Evolutionary conservation across 2,888 invertebrate species (phyloP).

Genomic region (Meiosimyza platycephala): DNA sequence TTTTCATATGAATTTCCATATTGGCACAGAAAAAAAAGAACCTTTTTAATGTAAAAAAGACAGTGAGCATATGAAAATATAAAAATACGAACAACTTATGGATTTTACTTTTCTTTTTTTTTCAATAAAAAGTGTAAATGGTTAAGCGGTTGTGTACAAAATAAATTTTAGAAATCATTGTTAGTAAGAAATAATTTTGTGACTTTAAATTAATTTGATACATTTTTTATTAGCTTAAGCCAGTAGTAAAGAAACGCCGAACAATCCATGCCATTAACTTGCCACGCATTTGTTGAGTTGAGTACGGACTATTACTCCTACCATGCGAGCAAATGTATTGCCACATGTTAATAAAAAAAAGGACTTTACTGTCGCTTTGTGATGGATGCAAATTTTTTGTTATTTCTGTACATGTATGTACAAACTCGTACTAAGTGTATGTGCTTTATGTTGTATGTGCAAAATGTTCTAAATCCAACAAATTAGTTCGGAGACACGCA

Average conservation of each 20-base stretch:
- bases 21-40: background rate
- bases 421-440: no score
- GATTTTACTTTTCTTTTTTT: background rate
- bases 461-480: conserved; percentile 57
- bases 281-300: conserved; percentile 4
- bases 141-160: background rate
- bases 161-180: no score
- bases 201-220: no score
- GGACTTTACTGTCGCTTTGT: conserved; percentile 23
- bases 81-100: background rate
- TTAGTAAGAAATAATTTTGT: no score
- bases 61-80: background rate
- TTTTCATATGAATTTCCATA: background rate
- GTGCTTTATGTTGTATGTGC: conserved; percentile 4
- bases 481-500: conserved; percentile 66
- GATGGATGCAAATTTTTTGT: conserved; percentile 30
- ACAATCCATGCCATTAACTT: conserved; percentile 5
- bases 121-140: no score
- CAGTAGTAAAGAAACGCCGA: background rate
- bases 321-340: conserved; percentile 4
- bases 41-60: no score
- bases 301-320: background rate
- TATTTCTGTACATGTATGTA: background rate
- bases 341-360: conserved; percentile 23
- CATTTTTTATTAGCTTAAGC: background rate